Base-by-base conservation (phyloP, 2,797 vertebrate species). In the Anabacerthia variegaticeps region DNA sequence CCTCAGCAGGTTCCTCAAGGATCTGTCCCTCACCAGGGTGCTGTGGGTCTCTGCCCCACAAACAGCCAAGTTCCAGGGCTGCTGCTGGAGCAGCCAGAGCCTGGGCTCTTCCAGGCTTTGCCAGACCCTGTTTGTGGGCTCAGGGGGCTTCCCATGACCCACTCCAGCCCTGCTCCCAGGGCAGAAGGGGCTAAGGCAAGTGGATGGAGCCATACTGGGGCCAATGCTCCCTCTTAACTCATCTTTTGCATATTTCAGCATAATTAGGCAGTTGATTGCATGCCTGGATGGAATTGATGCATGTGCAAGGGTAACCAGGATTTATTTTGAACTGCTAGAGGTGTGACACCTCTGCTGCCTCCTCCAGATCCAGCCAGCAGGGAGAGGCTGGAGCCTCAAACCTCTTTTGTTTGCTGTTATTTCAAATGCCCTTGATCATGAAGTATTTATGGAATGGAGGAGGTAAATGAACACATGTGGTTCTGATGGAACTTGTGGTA, bases 261-360 rank as follows among this genome's bases (percentile, higher is more conserved):
- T 96, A 97, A 96, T 97, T 94, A 97, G 93, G 94, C 93, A 66
- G 97, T 83, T 97, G 96, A 96, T 97, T 92, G 96, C 87, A 94
- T 5, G 0, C 73, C 3, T 34, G 71, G 84, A 72, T 77, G 91
- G 68, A 95, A 96, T 94, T 71, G 20, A 93, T 93, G 93, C 9
- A 17, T 43, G 44, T 51, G 81, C 10, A 0, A 22, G 68, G 9
- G 83, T 54, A 78, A 95, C 93, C 54, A 22, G 95, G 96, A 89
- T 96, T 96, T 94, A 95, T 79, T 76, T 72, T 51, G 34, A 37
- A 55, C 80, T 30, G 3, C 39, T 67, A 7, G 1, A 20, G 19
- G 76, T 36, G 28, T 10, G 10, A 82, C 6, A 4, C 66, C 75
- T 85, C 86, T 49, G 77, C 94, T 28, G 3, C 6, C 20, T 26